Conservation (phyloP, 2,113 vertebrate species). For the Crotalus horridus region DNA sequence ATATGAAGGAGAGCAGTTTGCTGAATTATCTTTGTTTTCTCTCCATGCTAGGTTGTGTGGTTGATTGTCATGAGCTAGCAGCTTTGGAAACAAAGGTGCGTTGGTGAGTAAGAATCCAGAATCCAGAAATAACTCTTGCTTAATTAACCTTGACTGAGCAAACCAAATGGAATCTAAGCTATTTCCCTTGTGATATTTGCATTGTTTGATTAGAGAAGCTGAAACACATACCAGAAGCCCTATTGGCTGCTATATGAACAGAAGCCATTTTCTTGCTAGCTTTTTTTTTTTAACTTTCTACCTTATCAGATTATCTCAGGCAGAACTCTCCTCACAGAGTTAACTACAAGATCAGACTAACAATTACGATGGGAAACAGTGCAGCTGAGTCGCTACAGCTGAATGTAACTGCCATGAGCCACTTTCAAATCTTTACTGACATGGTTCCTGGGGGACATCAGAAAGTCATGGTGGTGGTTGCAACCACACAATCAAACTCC, state of each 20-base stretch:
- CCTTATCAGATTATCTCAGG: neutral
- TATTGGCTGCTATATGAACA: neutral
- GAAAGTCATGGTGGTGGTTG: neutral
- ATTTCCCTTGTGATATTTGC: constrained; percentile 27
- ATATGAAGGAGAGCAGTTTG: neutral
- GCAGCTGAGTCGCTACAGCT: neutral
- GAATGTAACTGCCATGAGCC: neutral
- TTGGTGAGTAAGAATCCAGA: constrained; percentile 14
- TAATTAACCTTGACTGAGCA: constrained; percentile 19
- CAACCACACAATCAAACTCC: neutral
- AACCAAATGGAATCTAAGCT: constrained; percentile 40
- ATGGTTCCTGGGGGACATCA: neutral
- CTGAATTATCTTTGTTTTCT: neutral
- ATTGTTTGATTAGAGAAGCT: neutral
- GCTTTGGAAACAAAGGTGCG: constrained; percentile 2
- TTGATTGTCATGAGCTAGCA: neutral
- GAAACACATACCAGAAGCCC: neutral
- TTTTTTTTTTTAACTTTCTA: neutral
- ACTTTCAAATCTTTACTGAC: neutral
- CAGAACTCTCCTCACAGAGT: neutral
- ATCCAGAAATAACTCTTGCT: constrained; percentile 52
- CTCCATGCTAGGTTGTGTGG: neutral
- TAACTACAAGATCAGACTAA: neutral
- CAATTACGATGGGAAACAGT: neutral
- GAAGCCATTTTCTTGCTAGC: neutral